phyloP scores from a whole-genome alignment of 2,888 invertebrate genomes.

The Odontomyia ornata region DNA sequence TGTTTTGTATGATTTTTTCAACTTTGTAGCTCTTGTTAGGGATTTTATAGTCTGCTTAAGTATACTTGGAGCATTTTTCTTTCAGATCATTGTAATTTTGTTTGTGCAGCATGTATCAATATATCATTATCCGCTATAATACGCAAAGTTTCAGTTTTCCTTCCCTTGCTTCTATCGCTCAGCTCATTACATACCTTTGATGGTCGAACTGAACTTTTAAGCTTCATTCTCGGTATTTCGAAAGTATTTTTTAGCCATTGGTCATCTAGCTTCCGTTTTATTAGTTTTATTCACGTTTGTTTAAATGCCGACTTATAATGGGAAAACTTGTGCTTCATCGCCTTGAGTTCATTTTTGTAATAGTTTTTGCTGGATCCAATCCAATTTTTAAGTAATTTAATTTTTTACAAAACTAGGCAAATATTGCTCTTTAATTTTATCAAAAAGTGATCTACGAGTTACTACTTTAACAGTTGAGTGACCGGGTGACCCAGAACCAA shows the following conservation, averaged over 20 bases:
- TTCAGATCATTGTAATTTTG: background rate
- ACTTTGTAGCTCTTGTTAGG: background rate
- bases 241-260: no score
- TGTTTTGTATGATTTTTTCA: slow-evolving; percentile 4
- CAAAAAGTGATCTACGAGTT: background rate
- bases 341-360: background rate
- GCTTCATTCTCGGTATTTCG: no score
- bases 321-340: background rate
- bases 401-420: slow-evolving; percentile 12
- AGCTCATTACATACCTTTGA: background rate
- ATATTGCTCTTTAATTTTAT: background rate
- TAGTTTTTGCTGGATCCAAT: background rate
- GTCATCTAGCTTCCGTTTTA: background rate
- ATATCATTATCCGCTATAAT: background rate
- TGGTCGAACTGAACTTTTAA: background rate
- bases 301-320: background rate
- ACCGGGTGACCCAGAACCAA: no score
- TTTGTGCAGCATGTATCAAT: slow-evolving; percentile 1
- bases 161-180: background rate
- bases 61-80: slow-evolving; percentile 8
- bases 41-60: background rate
- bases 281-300: background rate
- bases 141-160: background rate
- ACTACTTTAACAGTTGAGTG: background rate
- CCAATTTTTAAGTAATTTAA: slow-evolving; percentile 3